Base-by-base conservation (phyloP, 64 coral and sea anemone species). In the Pocillopora verrucosa region DNA sequence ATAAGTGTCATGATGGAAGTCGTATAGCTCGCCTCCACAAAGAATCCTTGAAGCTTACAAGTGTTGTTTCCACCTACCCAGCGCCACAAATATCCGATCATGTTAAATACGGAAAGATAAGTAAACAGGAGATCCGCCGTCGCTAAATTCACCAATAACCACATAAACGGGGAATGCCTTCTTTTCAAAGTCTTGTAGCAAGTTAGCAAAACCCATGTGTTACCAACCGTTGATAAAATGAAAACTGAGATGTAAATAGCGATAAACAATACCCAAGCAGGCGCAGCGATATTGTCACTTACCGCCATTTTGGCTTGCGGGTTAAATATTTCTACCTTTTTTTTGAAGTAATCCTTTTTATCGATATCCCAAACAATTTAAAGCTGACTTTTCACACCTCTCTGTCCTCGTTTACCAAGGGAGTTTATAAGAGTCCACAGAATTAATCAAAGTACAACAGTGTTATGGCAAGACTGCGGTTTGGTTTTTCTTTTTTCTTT, bases 11-110 rank as follows among this genome's bases (percentile, higher is more conserved):
- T 35, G 11, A 90, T 90, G 4, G 89, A 83, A 38, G 89, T 61
- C 20, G 78, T 82, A 60, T 83, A 90, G 58, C 78, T 41, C 22
- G 69, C 79, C 57, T 90, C 89, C n/a, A 90, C 63, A 72, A 90
- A 68, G 26, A 83, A 83, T 13, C 79, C 34, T 13, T 90, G 89
- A 24, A 83, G 56, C 60, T 90, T 90, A 77, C 89, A 83, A 11
- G 79, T 61, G 57, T 58, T 59, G 12, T 82, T 34, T 5, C 89
- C 79, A 24, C 79, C 89, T 22, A 83, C 19, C 89, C 78, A 90
- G 16, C 11, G 74, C 11, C 34, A 36, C 13, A 37, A 41, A 57
- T 59, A 89, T 22, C 76, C 35, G n/a, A n/a, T n/a, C n/a, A n/a
- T n/a, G n/a, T n/a, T n/a, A n/a, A n/a, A n/a, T n/a, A n/a, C n/a